Evolutionary conservation across 2,797 vertebrate species (phyloP).

Genomic region (Acipenser oxyrinchus): DNA sequence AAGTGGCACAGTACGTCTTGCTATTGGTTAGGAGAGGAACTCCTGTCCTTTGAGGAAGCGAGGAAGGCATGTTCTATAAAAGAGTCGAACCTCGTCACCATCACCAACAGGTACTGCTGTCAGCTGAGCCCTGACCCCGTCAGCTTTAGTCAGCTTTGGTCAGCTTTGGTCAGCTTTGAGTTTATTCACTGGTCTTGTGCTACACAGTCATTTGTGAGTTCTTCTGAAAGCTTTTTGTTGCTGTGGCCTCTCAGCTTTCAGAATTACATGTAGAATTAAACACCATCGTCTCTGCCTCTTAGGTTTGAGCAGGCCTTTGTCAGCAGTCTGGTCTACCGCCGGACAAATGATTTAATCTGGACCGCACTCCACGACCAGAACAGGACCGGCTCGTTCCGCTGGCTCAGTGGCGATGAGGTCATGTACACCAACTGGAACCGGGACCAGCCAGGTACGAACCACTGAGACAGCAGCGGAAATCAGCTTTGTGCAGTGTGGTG

Average conservation of each 20-base stretch:
- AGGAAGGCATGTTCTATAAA: slow-evolving; percentile 67
- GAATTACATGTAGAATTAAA: too few relatives aligned
- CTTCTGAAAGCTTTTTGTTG: too few relatives aligned
- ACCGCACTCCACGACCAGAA: slow-evolving; percentile 75
- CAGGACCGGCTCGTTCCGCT: slow-evolving; percentile 65
- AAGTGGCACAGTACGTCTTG: slow-evolving; percentile 92
- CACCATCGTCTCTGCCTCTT: not conserved
- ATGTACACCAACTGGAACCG: slow-evolving; percentile 91
- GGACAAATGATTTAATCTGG: slow-evolving; percentile 79
- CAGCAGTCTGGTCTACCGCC: slow-evolving; percentile 82
- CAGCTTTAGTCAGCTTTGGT: too few relatives aligned
- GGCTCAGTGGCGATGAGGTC: slow-evolving; percentile 80
- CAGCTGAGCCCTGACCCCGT: too few relatives aligned
- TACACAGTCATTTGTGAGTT: too few relatives aligned
- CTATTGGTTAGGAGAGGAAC: slow-evolving; percentile 84
- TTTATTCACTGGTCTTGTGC: too few relatives aligned
- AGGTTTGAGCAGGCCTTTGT: slow-evolving; percentile 94
- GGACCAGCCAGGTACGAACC: slow-evolving; percentile 75
- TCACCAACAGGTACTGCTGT: slow-evolving; percentile 74
- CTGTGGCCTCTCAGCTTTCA: too few relatives aligned
- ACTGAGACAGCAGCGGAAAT: too few relatives aligned
- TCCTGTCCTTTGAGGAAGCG: slow-evolving; percentile 67
- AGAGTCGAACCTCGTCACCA: slow-evolving; percentile 68
- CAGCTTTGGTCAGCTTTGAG: too few relatives aligned
- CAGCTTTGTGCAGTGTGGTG: too few relatives aligned